A percentile compares a stretch with the other conserved stretches of the same genome.
phyloP scores from a whole-genome alignment of 2,888 invertebrate genomes.

The Rhingia rostrata region DNA sequence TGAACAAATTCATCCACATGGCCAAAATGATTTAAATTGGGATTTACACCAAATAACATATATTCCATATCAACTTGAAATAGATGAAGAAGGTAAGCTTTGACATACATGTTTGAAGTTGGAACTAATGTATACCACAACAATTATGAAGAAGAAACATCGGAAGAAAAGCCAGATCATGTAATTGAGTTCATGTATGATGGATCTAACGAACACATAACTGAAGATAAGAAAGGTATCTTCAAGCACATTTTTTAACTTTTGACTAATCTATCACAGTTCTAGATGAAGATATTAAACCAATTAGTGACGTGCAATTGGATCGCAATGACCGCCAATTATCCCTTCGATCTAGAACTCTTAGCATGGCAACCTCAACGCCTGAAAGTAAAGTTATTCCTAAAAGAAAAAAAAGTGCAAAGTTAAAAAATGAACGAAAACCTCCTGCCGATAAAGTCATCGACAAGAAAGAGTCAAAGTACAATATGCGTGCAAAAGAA shows the following conservation, averaged over 20 bases:
- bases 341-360: conserved; percentile 40
- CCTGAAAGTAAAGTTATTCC: neutral
- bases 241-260: neutral
- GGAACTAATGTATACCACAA: too few species aligned
- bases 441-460: conserved; percentile 45
- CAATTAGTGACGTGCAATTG: conserved; percentile 8
- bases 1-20: conserved; percentile 47
- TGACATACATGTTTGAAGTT: neutral
- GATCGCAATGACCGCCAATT: conserved; percentile 5
- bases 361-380: conserved; percentile 3
- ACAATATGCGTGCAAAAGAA: conserved; percentile 76
- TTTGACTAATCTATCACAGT: neutral
- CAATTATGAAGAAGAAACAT: neutral
- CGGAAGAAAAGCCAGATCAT: conserved; percentile 40
- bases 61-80: conserved; percentile 20
- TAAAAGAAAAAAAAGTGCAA: conserved; percentile 10
- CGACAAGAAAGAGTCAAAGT: conserved; percentile 71
- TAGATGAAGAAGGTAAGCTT: conserved; percentile 27
- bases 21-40: conserved; percentile 59
- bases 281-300: conserved; percentile 62
- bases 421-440: conserved; percentile 9
- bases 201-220: conserved; percentile 4
- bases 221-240: conserved; percentile 42
- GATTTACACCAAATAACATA: conserved; percentile 38
- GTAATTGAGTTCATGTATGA: neutral